Evolutionary conservation across 2,888 invertebrate genomes (phyloP), one percentile per base, ranked within the genome.

Genomic region (Drosophila longiperda): DNA sequence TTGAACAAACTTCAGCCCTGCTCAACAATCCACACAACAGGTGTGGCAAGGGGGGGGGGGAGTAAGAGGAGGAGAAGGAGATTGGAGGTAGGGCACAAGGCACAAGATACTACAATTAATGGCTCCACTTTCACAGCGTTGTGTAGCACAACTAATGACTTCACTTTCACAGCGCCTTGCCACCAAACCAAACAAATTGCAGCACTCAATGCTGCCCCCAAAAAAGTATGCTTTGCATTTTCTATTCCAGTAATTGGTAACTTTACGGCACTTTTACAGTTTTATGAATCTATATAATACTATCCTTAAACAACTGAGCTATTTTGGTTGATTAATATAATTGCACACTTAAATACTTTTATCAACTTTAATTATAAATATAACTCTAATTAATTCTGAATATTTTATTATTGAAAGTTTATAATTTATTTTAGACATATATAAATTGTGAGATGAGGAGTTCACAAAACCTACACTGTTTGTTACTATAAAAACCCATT

Each of bases 31-130:
- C 15, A 4, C 23, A 45, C 45, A 45, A 23, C 45, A 23, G 45
- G 45, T 23, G 15, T 23, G 45, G 23, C 8, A 15, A 45, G 15
- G 1, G 8, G 0, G 15, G 15, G 1, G 3, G 8, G 8, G 15
- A 8, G 7, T n/a, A n/a, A n/a, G 8, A 8, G 23, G 8, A 3
- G 45, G 3, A 7, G 12, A 5, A 11, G 42, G 11, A 3, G 20
- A 4, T 34, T 4, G 34, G 34, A n/a, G 33, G 11, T 33, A 12
- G 45, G 15, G 45, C 67, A 33, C 38, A 29, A 9, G 12, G n/a
- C 23, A 34, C 23, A 34, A 11, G 26, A 7, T 50, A 66, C 33
- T 59, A 65, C 74, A 79, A 82, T 84, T 84, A 82, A 84, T 45
- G 45, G 23, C 20, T 23, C 7, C 45, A 45, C 45, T 45, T 45